Evolutionary conservation across 2,113 vertebrate genomes (phyloP), one percentile per base, ranked within the genome.

Genomic region (Echinops telfairi): DNA sequence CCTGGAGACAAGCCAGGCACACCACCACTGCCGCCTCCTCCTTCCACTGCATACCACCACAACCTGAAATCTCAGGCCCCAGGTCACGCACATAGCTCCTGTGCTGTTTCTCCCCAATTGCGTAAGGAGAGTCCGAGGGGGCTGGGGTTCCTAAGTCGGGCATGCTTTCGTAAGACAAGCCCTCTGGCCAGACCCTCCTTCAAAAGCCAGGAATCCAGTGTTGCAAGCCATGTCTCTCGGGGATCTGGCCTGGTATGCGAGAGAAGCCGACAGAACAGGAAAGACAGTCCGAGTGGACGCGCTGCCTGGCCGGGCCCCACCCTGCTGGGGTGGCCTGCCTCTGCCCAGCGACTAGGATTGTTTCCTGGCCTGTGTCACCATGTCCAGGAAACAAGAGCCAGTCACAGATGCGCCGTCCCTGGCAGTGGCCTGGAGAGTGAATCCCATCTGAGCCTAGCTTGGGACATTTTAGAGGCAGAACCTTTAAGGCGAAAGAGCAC

Each of bases 181-280:
- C 89, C 68, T 88, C 57, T 17, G n/a, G 79, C 62, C 57, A 91
- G 40, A 36, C 75, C 78, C 64, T 92, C 83, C 77, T 93, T 86
- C 64, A 80, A 86, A 94, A 62, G 38, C 83, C 68, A 90, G 83
- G 64, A 92, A 89, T 86, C 82, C 66, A 81, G 23, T 86, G 71
- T 62, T 80, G 92, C 81, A 87, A 95, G 94, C 23, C 19, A 20
- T 6, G 43, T 86, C 84, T 89, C 91, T 68, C 66, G 64, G 38
- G 93, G 31, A 29, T 64, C 31, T 78, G 77, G 83, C 33, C 86
- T 84, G 53, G 53, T 73, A 36, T 85, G 31, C 3, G 76, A 62
- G 81, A 80, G 70, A 57, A 94, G 73, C 77, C 83, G 73, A 9
- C n/a, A 85, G 81, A 73, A 71, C 40, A 85, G 53, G 43, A 79